Percentiles rank a stretch among this genome's conserved stretches.
phyloP scores from a whole-genome alignment of 2,888 invertebrate species.

The Spisula solida region DNA sequence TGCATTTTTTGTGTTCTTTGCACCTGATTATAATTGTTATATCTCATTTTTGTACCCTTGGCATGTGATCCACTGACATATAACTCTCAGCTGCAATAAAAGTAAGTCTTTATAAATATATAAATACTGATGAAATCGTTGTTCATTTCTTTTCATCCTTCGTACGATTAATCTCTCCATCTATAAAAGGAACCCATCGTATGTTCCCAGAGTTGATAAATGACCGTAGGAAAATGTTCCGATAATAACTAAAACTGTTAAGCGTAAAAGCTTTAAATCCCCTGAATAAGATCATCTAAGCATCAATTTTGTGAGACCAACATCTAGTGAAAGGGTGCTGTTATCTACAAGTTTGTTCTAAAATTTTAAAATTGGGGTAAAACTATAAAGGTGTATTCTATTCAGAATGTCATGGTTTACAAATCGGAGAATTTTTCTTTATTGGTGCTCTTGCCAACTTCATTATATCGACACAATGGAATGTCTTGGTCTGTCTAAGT shows the following conservation, averaged over 20 bases:
- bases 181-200: not conserved
- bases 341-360: not conserved
- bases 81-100: not conserved
- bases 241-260: not conserved
- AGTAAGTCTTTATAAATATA: not conserved
- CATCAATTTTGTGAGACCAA: not conserved
- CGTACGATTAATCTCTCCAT: not conserved
- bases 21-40: not conserved
- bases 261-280: slow-evolving; percentile 13
- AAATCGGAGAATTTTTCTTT: not conserved
- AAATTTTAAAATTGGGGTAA: slow-evolving; percentile 2
- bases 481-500: not conserved
- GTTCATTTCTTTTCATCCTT: not conserved
- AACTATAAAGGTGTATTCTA: not conserved
- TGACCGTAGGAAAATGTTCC: not conserved
- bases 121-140: not conserved
- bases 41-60: not conserved
- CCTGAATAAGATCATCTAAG: not conserved
- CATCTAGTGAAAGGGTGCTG: not conserved
- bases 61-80: not conserved
- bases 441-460: not conserved
- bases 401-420: not conserved
- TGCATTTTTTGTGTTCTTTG: not conserved
- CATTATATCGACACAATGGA: not conserved
- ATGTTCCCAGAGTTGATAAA: not conserved